These are phyloP conservation scores for Solea solea DNA, from an alignment of 2,113 vertebrate species.

Conservation along the genomic window DNA sequence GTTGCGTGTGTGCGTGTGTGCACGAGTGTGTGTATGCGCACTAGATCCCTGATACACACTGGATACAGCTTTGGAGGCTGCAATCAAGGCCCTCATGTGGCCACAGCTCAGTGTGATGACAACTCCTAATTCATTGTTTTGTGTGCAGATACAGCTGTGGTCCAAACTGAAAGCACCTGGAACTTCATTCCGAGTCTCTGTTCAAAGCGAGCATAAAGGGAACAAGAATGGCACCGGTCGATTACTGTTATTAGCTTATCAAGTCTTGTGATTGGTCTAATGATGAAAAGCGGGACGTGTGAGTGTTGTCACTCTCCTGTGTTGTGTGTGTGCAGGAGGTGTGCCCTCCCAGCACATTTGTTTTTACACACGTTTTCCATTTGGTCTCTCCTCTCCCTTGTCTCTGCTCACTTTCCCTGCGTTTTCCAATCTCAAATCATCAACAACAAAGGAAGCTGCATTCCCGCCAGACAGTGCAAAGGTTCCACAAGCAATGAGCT, in stretches of 20 bases:
- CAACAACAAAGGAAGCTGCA: conserved; percentile 63
- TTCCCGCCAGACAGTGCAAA: conserved; percentile 56
- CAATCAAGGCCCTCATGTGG: conserved; percentile 50
- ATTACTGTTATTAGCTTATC: conserved; percentile 19
- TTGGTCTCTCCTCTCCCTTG: conserved; percentile 53
- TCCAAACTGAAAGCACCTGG: conserved; percentile 22
- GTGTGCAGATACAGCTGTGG: conserved; percentile 28
- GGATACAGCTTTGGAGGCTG: conserved; percentile 44
- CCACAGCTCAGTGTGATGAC: conserved; percentile 47
- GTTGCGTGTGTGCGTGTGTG: conserved; percentile 13
- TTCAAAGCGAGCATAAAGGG: conserved; percentile 32
- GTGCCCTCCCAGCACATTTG: conserved; percentile 54
- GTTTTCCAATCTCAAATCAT: conserved; percentile 65
- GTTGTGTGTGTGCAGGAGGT: conserved; percentile 33
- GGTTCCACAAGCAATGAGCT: conserved; percentile 49
- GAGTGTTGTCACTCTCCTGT: conserved; percentile 30
- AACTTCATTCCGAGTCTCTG: conserved; percentile 20
- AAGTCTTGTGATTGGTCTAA: conserved; percentile 22
- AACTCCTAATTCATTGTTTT: conserved; percentile 38
- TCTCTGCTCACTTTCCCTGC: conserved; percentile 38
- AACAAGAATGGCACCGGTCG: conserved; percentile 15
- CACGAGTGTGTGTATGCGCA: conserved; percentile 8
- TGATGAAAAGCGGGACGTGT: conserved; percentile 24
- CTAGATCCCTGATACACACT: conserved; percentile 31
- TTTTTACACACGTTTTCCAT: conserved; percentile 53